phyloP scores from a whole-genome alignment of 2,888 invertebrate genomes.

The Idaea aversata region DNA sequence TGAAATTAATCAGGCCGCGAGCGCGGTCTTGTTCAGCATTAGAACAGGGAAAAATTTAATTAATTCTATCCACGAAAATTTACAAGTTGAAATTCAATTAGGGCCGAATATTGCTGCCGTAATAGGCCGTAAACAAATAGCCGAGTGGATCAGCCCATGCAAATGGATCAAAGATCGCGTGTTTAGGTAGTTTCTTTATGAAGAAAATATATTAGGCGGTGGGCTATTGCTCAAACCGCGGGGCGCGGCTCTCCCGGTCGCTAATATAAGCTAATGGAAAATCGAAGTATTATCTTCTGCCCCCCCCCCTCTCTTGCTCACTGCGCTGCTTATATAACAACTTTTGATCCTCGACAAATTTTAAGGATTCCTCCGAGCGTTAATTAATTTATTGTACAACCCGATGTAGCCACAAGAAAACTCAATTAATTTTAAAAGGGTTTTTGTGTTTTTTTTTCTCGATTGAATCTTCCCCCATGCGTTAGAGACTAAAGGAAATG shows the following conservation, averaged over 20 bases:
- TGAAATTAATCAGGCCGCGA: constrained; percentile 56
- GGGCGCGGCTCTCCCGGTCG: constrained; percentile 60
- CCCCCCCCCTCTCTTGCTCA: constrained; percentile 39
- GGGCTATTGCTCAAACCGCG: constrained; percentile 42
- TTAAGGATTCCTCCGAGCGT: constrained; percentile 78
- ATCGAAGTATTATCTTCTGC: constrained; percentile 74
- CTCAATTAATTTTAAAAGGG: constrained; percentile 81
- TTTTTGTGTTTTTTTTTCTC: constrained; percentile 76
- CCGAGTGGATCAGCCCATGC: constrained; percentile 57
- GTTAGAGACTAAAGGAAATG: constrained; percentile 59
- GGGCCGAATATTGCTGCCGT: constrained; percentile 62
- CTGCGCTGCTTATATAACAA: constrained; percentile 45
- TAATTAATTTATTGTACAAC: constrained; percentile 79
- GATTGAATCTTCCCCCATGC: constrained; percentile 48
- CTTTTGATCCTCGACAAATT: constrained; percentile 78
- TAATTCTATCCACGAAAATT: constrained; percentile 68
- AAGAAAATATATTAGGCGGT: constrained; percentile 73
- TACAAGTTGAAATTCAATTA: constrained; percentile 72
- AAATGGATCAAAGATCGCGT: constrained; percentile 79
- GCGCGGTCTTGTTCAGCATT: constrained; percentile 45
- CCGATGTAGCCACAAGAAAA: constrained; percentile 78
- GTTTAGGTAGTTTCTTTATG: constrained; percentile 67
- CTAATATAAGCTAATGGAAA: constrained; percentile 78
- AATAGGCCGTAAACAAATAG: constrained; percentile 72
- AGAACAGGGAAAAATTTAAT: constrained; percentile 62